Percentiles rank a stretch among this genome's conserved stretches.
Evolutionary conservation across 2,888 invertebrate genomes (phyloP).

Genomic region (Drosophila seclusa): DNA sequence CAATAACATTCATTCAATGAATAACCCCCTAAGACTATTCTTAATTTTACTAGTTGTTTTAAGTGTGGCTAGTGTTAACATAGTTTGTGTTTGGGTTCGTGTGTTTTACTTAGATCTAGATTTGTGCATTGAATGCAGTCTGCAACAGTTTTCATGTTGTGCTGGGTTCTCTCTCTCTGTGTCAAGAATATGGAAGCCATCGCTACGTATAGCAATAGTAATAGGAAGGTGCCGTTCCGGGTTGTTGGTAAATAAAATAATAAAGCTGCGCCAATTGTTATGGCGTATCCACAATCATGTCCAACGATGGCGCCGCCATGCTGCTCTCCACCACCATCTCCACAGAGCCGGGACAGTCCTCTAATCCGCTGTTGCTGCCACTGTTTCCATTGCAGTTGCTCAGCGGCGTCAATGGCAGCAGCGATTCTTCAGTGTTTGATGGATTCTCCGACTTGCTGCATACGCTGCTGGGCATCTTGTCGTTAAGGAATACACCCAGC

Average conservation of each 20-base stretch:
- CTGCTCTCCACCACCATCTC: constrained; percentile 55
- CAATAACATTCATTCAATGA: constrained; percentile 23
- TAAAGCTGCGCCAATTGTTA: constrained; percentile 60
- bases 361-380: constrained; percentile 34
- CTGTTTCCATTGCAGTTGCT: constrained; percentile 44
- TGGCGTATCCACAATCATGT: constrained; percentile 55
- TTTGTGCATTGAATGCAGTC: constrained; percentile 57
- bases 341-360: constrained; percentile 62
- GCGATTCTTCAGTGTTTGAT: constrained; percentile 36
- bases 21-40: constrained; percentile 9
- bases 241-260: constrained; percentile 57
- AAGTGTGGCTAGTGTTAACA: constrained; percentile 9
- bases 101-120: constrained; percentile 34
- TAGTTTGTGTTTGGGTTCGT: constrained; percentile 3
- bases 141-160: constrained; percentile 48
- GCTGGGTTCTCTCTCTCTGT: constrained; percentile 45
- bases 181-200: constrained; percentile 44
- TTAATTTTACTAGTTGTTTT: constrained; percentile 12
- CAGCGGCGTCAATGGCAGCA: constrained; percentile 58
- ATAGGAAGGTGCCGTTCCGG: constrained; percentile 50
- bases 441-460: constrained; percentile 43
- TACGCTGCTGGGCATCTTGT: constrained; percentile 44
- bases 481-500: constrained; percentile 70
- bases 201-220: constrained; percentile 49
- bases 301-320: constrained; percentile 41